Base-by-base conservation (phyloP, 2,888 invertebrate species). In the Amblyjoppa proteus region DNA sequence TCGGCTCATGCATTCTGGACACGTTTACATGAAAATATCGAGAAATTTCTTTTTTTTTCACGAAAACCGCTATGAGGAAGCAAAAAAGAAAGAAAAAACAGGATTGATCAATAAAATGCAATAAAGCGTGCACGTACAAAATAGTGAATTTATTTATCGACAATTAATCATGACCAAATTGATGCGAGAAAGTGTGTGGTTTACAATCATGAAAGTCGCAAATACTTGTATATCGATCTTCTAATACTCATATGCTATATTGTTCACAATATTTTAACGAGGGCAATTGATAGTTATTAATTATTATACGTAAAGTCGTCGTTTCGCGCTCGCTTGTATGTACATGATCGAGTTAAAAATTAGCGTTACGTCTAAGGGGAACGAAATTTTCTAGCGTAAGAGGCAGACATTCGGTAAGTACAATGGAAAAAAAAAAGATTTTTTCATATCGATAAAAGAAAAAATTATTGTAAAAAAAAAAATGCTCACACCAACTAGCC, bases 71-170 rank as follows among this genome's bases (percentile, higher is more conserved):
- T 34, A 34, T 34, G 34, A 34, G 34, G 6, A 34, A 34, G 34
- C 34, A 34, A 34, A 34, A 34, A 6, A 41, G 9, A 9, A 41
- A 41, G 20, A 2, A 41, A 41, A 9, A 41, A 41, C 6, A 7
- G 53, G 68, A 20, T 68, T 38, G 13, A 38, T 49, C 38, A 51
- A n/a, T 38, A 69, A 34, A 79, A 83, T 64, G 61, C 64, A 73
- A 49, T 66, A 71, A 75, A 58, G 74, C 77, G 66, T 74, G 76
- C 70, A 53, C 49, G 69, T 86, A 84, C 81, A 86, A 87, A 83
- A 89, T 87, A 88, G 80, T 88, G 81, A 87, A 83, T 87, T 87
- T 87, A 83, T 91, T 92, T 90, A 91, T 92, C 89, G 88, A 90
- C 87, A 90, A 91, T 89, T 89, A 90, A 90, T 90, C 84, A 87